Conservation (phyloP, 2,888 invertebrate species). For the Mesorhabditis belari region DNA sequence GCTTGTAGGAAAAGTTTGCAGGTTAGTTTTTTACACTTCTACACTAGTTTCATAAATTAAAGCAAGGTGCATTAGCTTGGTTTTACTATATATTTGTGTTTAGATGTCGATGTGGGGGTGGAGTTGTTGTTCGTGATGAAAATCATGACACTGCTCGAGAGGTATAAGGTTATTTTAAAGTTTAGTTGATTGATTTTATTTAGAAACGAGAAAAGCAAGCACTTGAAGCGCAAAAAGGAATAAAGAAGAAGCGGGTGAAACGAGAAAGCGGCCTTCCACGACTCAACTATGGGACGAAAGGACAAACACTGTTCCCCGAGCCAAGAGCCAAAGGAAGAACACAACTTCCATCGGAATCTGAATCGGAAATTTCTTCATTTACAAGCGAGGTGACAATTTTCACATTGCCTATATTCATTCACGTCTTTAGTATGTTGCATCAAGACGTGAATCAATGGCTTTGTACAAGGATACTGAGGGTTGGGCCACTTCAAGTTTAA, state of each 20-base stretch:
- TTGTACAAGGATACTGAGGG: too few relatives aligned
- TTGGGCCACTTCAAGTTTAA: too few relatives aligned
- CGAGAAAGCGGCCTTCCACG: conserved; percentile 1
- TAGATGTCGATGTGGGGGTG: conserved; percentile 22
- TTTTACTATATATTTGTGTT: conserved; percentile 6
- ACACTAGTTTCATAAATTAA: too few relatives aligned
- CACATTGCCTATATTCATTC: too few relatives aligned
- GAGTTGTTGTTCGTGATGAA: conserved; percentile 18
- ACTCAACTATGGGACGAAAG: conserved; percentile 3
- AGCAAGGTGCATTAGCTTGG: too few relatives aligned
- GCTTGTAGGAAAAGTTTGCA: conserved; percentile 13
- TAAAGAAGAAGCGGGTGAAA: not conserved
- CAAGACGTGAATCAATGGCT: too few relatives aligned
- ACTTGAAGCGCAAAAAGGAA: conserved; percentile 12
- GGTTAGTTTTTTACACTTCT: too few relatives aligned
- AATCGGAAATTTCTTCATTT: too few relatives aligned
- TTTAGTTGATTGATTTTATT: not conserved
- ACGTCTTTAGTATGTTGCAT: too few relatives aligned
- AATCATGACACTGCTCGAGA: not conserved
- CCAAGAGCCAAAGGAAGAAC: too few relatives aligned
- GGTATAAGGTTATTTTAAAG: not conserved
- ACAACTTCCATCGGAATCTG: too few relatives aligned
- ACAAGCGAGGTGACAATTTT: too few relatives aligned
- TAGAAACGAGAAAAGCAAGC: conserved; percentile 2
- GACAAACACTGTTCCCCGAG: not conserved